Conservation (phyloP, 2,113 vertebrate species). For the Salvelinus sp. region DNA sequence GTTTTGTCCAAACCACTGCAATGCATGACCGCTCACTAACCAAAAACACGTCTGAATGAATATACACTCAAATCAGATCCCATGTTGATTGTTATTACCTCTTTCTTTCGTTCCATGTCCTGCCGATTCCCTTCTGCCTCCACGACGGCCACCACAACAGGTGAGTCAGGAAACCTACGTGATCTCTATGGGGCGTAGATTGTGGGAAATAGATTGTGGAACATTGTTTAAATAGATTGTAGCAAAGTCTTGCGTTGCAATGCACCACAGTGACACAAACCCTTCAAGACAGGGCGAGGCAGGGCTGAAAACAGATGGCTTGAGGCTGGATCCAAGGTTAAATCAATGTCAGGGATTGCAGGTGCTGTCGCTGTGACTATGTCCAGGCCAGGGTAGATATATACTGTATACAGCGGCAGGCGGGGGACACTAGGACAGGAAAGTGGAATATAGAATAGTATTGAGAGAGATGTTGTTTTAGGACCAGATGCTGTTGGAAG, state of each 20-base stretch:
- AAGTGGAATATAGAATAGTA: not conserved
- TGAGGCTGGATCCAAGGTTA: not conserved
- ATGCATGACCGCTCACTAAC: too few species aligned
- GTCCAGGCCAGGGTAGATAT: too few species aligned
- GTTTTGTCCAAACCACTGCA: slow-evolving; percentile 1
- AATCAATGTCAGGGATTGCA: not conserved
- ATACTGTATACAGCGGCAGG: not conserved
- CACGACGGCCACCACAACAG: slow-evolving; percentile 4
- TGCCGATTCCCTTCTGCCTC: not conserved
- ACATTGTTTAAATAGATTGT: not conserved
- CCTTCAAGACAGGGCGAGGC: not conserved
- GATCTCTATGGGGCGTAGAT: not conserved
- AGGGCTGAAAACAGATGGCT: not conserved
- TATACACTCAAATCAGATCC: not conserved
- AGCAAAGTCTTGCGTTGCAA: not conserved
- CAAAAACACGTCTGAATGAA: slow-evolving; percentile 13
- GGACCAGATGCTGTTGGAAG: too few species aligned
- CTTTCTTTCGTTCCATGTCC: slow-evolving; percentile 56
- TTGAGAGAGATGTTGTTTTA: not conserved
- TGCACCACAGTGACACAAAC: not conserved
- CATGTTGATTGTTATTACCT: slow-evolving; percentile 33
- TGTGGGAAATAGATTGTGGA: too few species aligned
- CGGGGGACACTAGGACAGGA: not conserved
- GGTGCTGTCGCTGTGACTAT: not conserved
- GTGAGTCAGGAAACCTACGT: slow-evolving; percentile 27